Conservation (phyloP, 2,888 invertebrate genomes). For the Lagria hirta region DNA sequence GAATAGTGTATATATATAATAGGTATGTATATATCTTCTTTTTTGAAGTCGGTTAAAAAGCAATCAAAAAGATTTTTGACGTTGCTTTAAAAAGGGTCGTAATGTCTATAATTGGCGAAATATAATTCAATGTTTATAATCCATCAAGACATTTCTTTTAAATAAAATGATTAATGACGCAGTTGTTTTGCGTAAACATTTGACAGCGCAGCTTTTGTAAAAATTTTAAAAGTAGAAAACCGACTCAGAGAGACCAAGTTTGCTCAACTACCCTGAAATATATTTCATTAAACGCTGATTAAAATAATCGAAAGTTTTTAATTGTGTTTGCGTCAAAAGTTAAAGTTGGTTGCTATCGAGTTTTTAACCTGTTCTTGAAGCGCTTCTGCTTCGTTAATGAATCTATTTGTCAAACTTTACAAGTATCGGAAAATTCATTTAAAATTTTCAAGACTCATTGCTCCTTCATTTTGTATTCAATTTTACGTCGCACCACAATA, state of each 20-base stretch:
- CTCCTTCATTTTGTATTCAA: conserved; percentile 23
- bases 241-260: conserved; percentile 7
- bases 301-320: conserved; percentile 32
- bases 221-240: conserved; percentile 8
- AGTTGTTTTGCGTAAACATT: conserved; percentile 23
- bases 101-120: conserved; percentile 21
- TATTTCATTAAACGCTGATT: conserved; percentile 29
- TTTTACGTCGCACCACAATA: conserved; percentile 24
- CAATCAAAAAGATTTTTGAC: too few relatives aligned
- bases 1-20: too few relatives aligned
- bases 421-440: conserved; percentile 33
- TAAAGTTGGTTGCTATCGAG: conserved; percentile 27
- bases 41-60: too few relatives aligned
- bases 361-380: conserved; percentile 30
- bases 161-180: conserved; percentile 23
- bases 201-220: conserved; percentile 17
- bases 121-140: conserved; percentile 26
- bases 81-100: too few relatives aligned
- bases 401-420: conserved; percentile 32
- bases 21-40: too few relatives aligned
- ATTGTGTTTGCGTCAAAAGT: conserved; percentile 32
- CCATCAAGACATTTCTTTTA: conserved; percentile 17
- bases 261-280: conserved; percentile 13
- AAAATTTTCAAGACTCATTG: conserved; percentile 28
- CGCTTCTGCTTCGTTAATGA: conserved; percentile 29